Conservation (phyloP, 2,888 invertebrate genomes). For the Cotesia congregata region DNA sequence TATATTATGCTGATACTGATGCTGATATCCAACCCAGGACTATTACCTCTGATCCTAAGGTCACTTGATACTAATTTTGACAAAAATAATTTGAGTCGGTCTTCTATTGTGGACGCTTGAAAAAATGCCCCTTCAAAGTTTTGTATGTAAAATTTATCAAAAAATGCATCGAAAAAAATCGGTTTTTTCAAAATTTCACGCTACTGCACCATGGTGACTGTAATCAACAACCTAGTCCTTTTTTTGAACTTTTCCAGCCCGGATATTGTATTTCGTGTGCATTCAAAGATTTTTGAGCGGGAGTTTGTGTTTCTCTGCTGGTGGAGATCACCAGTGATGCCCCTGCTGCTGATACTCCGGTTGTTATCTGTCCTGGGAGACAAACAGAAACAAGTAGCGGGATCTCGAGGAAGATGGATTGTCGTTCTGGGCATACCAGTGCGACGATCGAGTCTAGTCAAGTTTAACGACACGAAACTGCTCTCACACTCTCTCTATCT, state of each 20-base stretch:
- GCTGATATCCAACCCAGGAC: background rate
- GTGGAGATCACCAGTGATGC: background rate
- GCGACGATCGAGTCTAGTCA: slow-evolving; percentile 44
- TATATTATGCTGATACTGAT: background rate
- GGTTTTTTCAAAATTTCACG: no score
- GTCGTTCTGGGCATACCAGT: slow-evolving; percentile 45
- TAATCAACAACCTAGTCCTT: no score
- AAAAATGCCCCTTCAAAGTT: no score
- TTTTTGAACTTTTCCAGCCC: no score
- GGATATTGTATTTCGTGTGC: no score
- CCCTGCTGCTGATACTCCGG: slow-evolving; percentile 12
- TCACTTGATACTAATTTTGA: background rate
- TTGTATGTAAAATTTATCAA: no score
- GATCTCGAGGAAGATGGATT: slow-evolving; percentile 62
- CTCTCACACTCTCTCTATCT: slow-evolving; percentile 31
- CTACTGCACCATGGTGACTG: no score
- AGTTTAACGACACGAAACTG: slow-evolving; percentile 36
- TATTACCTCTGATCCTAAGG: background rate
- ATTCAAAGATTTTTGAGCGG: background rate
- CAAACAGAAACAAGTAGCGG: slow-evolving; percentile 61
- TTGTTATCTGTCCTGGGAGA: slow-evolving; percentile 58
- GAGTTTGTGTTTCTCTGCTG: background rate
- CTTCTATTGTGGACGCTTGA: no score
- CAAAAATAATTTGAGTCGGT: no score
- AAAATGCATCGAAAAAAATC: no score